Conservation (phyloP, 2,113 vertebrate species). For the Cairina moschata region DNA sequence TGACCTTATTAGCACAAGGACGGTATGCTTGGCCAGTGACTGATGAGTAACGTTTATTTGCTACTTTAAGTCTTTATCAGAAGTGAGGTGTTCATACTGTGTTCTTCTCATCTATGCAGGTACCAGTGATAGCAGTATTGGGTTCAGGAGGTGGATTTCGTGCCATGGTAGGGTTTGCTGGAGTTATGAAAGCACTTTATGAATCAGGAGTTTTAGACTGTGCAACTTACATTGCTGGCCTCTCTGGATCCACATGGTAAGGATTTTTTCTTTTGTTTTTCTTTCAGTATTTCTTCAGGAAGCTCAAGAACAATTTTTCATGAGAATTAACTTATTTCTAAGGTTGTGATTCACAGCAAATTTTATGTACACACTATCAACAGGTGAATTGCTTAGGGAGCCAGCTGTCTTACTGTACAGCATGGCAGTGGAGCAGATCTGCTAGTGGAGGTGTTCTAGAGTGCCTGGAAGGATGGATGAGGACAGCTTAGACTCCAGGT, state of each 20-base stretch:
- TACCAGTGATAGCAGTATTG: slow-evolving; percentile 91
- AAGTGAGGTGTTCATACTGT: neutral
- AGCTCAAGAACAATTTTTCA: neutral
- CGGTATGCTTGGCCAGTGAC: neutral
- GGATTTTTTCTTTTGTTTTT: slow-evolving; percentile 24
- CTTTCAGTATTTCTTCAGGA: neutral
- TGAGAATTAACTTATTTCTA: neutral
- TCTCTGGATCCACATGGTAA: slow-evolving; percentile 97
- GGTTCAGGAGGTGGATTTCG: slow-evolving; percentile 97
- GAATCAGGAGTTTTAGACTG: slow-evolving; percentile 95
- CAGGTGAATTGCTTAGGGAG: neutral
- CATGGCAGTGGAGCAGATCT: neutral
- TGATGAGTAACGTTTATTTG: neutral
- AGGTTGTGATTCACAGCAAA: neutral
- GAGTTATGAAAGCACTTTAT: slow-evolving; percentile 95
- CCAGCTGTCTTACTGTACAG: neutral
- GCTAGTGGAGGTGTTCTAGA: neutral
- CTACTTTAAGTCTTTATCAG: neutral
- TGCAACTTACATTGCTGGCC: slow-evolving; percentile 91
- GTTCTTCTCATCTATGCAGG: slow-evolving; percentile 74
- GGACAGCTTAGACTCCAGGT: neutral
- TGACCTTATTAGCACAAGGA: neutral
- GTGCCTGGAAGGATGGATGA: neutral
- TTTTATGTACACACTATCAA: neutral
- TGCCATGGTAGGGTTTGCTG: slow-evolving; percentile 95